A percentile compares a stretch with the other conserved stretches of the same genome.
Conservation (phyloP, 2,113 vertebrate species). For the Catharus bicknelli region DNA sequence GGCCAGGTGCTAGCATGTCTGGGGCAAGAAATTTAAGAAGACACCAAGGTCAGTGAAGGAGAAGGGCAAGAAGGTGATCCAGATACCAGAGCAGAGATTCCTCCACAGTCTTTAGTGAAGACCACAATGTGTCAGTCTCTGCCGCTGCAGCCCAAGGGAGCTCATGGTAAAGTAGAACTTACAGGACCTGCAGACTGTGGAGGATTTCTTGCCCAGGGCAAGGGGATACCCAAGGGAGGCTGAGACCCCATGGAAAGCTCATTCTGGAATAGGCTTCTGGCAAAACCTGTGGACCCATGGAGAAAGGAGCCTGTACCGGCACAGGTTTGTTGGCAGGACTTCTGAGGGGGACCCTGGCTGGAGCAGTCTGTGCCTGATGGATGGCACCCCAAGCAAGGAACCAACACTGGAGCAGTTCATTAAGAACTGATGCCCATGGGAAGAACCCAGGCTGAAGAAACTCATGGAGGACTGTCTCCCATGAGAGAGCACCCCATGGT, state of each 20-base stretch:
- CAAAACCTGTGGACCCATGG: neutral
- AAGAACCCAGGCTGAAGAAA: neutral
- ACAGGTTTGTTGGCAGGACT: neutral
- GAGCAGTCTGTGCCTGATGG: neutral
- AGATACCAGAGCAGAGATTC: neutral
- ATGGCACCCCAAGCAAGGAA: neutral
- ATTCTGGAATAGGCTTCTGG: neutral
- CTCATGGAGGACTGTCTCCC: neutral
- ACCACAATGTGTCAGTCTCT: neutral
- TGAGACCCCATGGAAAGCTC: neutral
- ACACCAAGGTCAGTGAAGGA: neutral
- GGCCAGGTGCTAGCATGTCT: neutral
- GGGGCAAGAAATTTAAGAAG: neutral
- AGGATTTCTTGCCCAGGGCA: neutral
- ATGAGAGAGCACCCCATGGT: accelerated
- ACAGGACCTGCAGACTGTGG: neutral
- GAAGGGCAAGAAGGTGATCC: neutral
- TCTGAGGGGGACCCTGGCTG: neutral
- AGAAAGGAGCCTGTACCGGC: neutral
- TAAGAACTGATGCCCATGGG: neutral
- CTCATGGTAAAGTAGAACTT: accelerated
- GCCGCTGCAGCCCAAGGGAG: neutral
- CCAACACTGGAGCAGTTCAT: neutral
- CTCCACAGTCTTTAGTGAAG: neutral
- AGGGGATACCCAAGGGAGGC: neutral